phyloP scores from a whole-genome alignment of 2,797 vertebrate species.

The Dendrocincla tyrannina region DNA sequence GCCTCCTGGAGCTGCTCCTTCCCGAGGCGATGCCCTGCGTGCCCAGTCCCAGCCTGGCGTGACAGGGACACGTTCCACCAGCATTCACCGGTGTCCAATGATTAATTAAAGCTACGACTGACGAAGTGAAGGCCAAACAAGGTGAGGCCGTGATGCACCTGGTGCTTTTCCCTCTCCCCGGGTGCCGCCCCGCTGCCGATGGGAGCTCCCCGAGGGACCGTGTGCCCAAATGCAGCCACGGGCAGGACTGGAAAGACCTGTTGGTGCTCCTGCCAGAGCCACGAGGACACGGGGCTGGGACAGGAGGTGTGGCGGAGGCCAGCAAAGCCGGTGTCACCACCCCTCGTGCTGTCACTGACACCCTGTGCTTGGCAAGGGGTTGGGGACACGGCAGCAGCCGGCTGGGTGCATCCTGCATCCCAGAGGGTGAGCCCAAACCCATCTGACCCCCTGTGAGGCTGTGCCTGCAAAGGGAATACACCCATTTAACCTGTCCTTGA shows the following conservation, averaged over 20 bases:
- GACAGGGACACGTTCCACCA: accelerated
- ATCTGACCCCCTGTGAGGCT: accelerated
- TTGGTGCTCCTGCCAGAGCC: not conserved
- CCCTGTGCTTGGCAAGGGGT: accelerated
- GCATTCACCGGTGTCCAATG: accelerated
- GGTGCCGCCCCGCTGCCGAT: accelerated
- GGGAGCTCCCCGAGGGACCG: not conserved
- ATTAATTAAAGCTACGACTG: not conserved
- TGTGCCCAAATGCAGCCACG: not conserved
- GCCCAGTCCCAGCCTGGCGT: not conserved
- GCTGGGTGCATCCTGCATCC: not conserved
- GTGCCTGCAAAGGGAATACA: accelerated
- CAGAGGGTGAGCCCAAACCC: accelerated
- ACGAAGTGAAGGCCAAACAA: not conserved
- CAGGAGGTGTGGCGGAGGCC: not conserved
- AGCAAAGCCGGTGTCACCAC: not conserved
- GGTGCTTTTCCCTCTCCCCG: not conserved
- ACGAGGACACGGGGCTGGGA: not conserved
- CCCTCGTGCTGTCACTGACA: accelerated
- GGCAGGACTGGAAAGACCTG: constrained; percentile 29
- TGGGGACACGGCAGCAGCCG: accelerated
- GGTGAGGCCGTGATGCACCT: accelerated
- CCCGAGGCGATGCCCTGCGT: not conserved
- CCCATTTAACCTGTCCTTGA: accelerated
- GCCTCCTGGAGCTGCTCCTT: not conserved